A percentile compares a stretch with the other conserved stretches of the same genome.
phyloP scores from a whole-genome alignment of 2,113 vertebrate species.

The Bubo scandiacus region DNA sequence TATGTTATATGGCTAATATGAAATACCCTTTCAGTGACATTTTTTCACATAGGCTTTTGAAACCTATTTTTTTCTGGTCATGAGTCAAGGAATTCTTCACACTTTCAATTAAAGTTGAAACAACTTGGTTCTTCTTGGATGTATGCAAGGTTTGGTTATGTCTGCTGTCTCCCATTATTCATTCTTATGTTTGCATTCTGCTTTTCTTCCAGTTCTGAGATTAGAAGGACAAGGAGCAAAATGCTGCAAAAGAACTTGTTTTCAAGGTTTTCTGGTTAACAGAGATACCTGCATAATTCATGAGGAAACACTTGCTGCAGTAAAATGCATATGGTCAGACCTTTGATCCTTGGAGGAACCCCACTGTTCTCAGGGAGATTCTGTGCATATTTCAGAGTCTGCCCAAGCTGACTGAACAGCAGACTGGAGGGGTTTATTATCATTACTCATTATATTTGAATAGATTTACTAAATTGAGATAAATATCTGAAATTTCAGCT shows the following conservation, averaged over 20 bases:
- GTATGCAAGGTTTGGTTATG: neutral
- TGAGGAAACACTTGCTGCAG: neutral
- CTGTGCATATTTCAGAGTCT: neutral
- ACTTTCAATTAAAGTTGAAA: neutral
- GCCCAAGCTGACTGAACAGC: neutral
- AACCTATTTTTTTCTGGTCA: neutral
- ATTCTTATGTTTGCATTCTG: neutral
- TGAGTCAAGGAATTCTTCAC: neutral
- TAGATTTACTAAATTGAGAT: neutral
- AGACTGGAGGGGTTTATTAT: neutral
- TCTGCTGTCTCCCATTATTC: neutral
- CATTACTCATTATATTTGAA: neutral
- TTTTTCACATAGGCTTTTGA: neutral
- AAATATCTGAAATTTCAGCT: neutral
- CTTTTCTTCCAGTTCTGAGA: neutral
- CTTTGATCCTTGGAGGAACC: neutral
- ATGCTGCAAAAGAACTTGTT: neutral
- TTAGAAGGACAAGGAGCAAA: neutral
- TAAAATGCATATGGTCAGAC: neutral
- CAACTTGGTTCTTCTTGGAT: neutral
- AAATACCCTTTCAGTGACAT: neutral
- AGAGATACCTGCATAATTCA: neutral
- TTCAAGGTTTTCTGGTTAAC: neutral
- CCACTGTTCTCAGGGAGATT: neutral
- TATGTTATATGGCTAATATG: neutral